Base-by-base conservation (phyloP, 2,888 invertebrate genomes). In the Catocala fraxini region DNA sequence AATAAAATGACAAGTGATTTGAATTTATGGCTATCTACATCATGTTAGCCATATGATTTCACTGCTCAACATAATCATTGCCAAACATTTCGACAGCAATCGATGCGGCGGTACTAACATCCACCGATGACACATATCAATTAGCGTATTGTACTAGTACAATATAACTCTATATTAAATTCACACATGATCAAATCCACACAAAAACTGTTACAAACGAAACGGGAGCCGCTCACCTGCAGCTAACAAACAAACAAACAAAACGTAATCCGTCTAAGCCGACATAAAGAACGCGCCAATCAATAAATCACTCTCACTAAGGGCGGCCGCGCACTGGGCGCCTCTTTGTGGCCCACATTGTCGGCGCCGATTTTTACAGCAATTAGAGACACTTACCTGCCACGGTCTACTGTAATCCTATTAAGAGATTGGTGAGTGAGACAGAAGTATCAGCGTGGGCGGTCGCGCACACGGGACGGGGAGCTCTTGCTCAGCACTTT, bases 341-440 rank as follows among this genome's bases (percentile, higher is more conserved):
- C 92, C 90, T 61, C 82, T 89, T 89, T 91, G 90, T 91, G 71
- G 63, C 68, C 70, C 70, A 84, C 71, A 85, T 85, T 88, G 91
- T 92, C 90, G 91, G 91, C 87, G 87, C 86, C 87, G 89, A 91
- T 92, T 92, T 91, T 92, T 89, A 92, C 92, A 92, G 91, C 93
- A 94, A 93, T 94, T 93, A 93, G 87, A 91, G 89, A 89, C 91
- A 92, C 88, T 93, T 94, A 93, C 93, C 93, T 93, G 92, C 84
- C 84, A 87, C 86, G 83, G 85, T 84, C 82, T 71, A 82, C 75
- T 81, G 87, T 93, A 92, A 92, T 92, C 93, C 93, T 93, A 93
- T 93, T 92, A 92, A 71, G 74, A 65, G 80, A 78, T 80, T 70
- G 71, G 76, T 67, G 81, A 84, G 73, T 65, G 79, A 75, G 85